Evolutionary conservation across 2,113 vertebrate genomes (phyloP).

Genomic region (Oncorhynchus tshawytscha): DNA sequence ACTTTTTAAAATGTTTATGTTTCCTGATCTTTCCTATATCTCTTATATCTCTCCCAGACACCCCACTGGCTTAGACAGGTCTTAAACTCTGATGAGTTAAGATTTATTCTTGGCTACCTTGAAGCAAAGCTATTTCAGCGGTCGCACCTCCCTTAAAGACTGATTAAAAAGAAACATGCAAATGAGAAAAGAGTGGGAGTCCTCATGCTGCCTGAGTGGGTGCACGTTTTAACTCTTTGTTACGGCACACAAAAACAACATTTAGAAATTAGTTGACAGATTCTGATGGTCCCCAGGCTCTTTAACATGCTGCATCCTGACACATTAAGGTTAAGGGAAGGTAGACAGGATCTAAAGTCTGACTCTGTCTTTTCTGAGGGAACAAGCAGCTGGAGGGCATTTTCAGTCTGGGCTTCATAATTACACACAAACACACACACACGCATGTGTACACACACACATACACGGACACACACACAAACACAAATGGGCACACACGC

Average conservation of each 20-base stretch:
- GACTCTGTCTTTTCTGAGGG: slow-evolving; percentile 69
- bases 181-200: slow-evolving; percentile 14
- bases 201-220: slow-evolving; percentile 49
- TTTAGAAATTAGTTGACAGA: slow-evolving; percentile 70
- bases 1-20: no score
- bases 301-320: slow-evolving; percentile 68
- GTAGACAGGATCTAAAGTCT: slow-evolving; percentile 68
- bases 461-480: background rate
- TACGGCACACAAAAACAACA: slow-evolving; percentile 45
- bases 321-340: slow-evolving; percentile 78
- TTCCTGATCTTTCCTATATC: no score
- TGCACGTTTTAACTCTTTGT: slow-evolving; percentile 60
- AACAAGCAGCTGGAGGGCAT: slow-evolving; percentile 72
- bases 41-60: no score
- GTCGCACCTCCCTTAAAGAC: background rate
- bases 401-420: slow-evolving; percentile 59
- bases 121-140: background rate
- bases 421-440: slow-evolving; percentile 30
- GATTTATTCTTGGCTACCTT: background rate
- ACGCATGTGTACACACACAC: slow-evolving; percentile 4
- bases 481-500: slow-evolving; percentile 3
- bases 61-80: no score
- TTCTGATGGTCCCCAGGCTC: slow-evolving; percentile 64
- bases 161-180: no score
- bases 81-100: background rate